A percentile compares a stretch with the other conserved stretches of the same genome.
Conservation (phyloP, 2,888 invertebrate genomes). For the Mesorhabditis spiculigera region DNA sequence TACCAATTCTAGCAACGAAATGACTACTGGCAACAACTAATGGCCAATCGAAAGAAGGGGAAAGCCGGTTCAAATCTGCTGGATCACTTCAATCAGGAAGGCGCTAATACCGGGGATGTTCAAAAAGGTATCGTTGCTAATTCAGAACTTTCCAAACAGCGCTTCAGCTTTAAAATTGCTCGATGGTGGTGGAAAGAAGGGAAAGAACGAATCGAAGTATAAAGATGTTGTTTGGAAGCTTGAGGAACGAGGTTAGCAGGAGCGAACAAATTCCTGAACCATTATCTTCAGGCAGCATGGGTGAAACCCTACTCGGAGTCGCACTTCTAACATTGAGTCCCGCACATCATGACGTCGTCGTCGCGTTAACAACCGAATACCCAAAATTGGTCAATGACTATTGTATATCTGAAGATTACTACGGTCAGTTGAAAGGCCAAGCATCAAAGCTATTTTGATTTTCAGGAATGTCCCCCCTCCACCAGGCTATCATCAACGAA, state of each 20-base stretch:
- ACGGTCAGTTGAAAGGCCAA: slow-evolving; percentile 27
- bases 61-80: slow-evolving; percentile 47
- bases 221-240: slow-evolving; percentile 43
- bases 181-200: slow-evolving; percentile 48
- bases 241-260: slow-evolving; percentile 32
- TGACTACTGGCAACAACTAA: slow-evolving; percentile 39
- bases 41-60: slow-evolving; percentile 46
- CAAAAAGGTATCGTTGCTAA: slow-evolving; percentile 38
- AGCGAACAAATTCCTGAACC: background rate
- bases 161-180: slow-evolving; percentile 51
- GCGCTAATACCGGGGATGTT: slow-evolving; percentile 42
- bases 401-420: slow-evolving; percentile 53
- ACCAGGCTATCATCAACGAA: slow-evolving; percentile 96
- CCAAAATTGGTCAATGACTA: slow-evolving; percentile 79
- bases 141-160: background rate
- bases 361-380: slow-evolving; percentile 81
- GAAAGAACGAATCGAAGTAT: slow-evolving; percentile 66
- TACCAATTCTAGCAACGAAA: slow-evolving; percentile 66
- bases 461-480: slow-evolving; percentile 65
- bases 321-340: slow-evolving; percentile 64
- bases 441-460: background rate
- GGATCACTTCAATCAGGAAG: slow-evolving; percentile 41
- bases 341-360: slow-evolving; percentile 69
- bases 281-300: slow-evolving; percentile 63
- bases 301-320: slow-evolving; percentile 86